A percentile compares a stretch with the other conserved stretches of the same genome.
These are phyloP conservation scores for Diplodus puntazzo DNA, from an alignment of 2,797 vertebrate species.

Conservation along the genomic window DNA sequence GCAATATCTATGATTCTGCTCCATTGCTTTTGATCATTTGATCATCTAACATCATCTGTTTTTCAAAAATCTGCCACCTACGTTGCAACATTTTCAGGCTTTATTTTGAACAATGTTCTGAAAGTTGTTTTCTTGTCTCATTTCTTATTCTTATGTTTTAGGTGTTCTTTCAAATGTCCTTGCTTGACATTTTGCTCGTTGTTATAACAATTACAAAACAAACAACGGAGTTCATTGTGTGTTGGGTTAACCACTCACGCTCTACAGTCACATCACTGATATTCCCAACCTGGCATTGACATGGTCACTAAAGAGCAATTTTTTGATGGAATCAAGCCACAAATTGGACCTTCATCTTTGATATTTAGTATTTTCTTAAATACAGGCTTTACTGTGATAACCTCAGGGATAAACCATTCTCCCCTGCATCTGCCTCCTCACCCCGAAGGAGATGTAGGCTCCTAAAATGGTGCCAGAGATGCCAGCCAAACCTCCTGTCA, in stretches of 20 bases:
- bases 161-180: not conserved
- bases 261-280: not conserved
- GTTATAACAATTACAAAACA: not conserved
- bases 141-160: not conserved
- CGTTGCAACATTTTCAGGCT: not conserved
- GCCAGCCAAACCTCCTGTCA: conserved; percentile 90
- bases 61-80: too few relatives aligned
- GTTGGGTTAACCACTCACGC: not conserved
- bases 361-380: not conserved
- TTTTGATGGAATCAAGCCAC: not conserved
- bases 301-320: not conserved
- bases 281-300: not conserved
- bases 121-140: not conserved
- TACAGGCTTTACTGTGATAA: not conserved
- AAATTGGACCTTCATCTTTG: not conserved
- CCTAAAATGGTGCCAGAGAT: conserved; percentile 89
- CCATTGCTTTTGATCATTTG: too few relatives aligned
- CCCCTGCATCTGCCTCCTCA: conserved; percentile 74
- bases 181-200: not conserved
- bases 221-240: not conserved
- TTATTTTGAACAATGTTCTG: not conserved
- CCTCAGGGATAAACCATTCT: not conserved
- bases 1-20: too few relatives aligned
- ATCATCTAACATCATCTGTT: too few relatives aligned
- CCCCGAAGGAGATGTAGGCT: conserved; percentile 90